Evolutionary conservation across 35 echinoderm and acorn worm species (phyloP), one percentile per base, ranked within the genome.

Genomic region (Chiridota heheva): DNA sequence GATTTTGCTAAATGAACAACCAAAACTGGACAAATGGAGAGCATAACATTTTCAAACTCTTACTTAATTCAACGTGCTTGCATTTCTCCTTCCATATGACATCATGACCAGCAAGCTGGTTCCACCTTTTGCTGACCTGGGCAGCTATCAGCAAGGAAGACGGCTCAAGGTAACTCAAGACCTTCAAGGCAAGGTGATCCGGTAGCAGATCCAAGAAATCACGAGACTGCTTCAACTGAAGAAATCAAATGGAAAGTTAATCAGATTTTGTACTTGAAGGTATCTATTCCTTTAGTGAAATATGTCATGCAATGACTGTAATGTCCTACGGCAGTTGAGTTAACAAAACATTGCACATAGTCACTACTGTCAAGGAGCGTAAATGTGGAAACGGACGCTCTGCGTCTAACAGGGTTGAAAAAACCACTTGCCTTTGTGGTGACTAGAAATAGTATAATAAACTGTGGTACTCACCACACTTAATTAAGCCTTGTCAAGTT

Each of bases 41-140:
- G 10, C n/a, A 53, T 53, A 12, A 12, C 10, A 53, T n/a, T 53
- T n/a, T n/a, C n/a, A n/a, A 10, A 58, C 8, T 36, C 76, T 89
- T 77, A 98, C 95, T 86, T 37, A 98, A 91, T 36, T 88, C 80
- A 36, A 92, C 82, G 8, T 76, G 63, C 42, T 80, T 59, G 81
- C 95, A 98, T 74, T 98, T 98, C 39, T 77, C 88, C 41, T 85
- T 98, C 95, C 95, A 98, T 56, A 91, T 87, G 18, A 68, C 58
- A 46, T 98, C 85, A 78, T 91, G 81, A 67, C 89, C 89, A 10
- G 95, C 58, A 41, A 87, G 86, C 8, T 28, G 41, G 24, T 84
- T 84, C 89, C 95, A 98, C 17, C 44, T 67, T n/a, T 68, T 58
- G 60, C 89, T 74, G 47, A 98, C 95, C 56, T 88, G 81, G 44